Conservation (phyloP, 2,888 invertebrate genomes). For the Cacoxenus indagator region DNA sequence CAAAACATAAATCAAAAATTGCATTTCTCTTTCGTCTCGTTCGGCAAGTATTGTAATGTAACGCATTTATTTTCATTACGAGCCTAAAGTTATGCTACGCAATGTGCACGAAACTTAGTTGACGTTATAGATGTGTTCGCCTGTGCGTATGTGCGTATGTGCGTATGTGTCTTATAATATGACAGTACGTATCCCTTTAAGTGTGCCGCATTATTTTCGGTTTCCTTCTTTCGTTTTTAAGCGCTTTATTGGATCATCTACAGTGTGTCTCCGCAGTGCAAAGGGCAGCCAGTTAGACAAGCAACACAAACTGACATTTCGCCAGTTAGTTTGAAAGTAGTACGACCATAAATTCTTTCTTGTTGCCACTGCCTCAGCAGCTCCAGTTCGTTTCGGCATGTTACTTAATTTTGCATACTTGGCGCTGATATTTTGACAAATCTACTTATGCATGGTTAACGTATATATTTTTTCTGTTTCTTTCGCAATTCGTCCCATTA, state of each 20-base stretch:
- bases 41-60: conserved; percentile 60
- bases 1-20: conserved; percentile 57
- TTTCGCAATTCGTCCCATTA: not conserved
- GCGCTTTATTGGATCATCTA: conserved; percentile 66
- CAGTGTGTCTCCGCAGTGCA: conserved; percentile 11
- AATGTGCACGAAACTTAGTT: conserved; percentile 26
- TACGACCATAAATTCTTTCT: conserved; percentile 18
- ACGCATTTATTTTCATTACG: conserved; percentile 65
- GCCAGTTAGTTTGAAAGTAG: conserved; percentile 4
- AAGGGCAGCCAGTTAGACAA: not conserved
- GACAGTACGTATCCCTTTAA: conserved; percentile 50
- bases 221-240: conserved; percentile 46
- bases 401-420: conserved; percentile 13
- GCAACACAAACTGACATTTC: conserved; percentile 15
- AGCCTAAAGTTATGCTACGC: conserved; percentile 53
- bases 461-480: not conserved
- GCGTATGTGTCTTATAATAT: conserved; percentile 21
- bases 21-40: conserved; percentile 29
- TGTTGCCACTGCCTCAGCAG: not conserved
- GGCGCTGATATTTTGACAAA: conserved; percentile 51
- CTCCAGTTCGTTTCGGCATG: not conserved
- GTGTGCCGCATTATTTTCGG: conserved; percentile 50
- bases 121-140: not conserved
- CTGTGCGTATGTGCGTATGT: not conserved
- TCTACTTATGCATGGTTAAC: conserved; percentile 55